Evolutionary conservation across 2,797 vertebrate genomes (phyloP), one percentile per base, ranked within the genome.

Genomic region (Cryptoprocta ferox): DNA sequence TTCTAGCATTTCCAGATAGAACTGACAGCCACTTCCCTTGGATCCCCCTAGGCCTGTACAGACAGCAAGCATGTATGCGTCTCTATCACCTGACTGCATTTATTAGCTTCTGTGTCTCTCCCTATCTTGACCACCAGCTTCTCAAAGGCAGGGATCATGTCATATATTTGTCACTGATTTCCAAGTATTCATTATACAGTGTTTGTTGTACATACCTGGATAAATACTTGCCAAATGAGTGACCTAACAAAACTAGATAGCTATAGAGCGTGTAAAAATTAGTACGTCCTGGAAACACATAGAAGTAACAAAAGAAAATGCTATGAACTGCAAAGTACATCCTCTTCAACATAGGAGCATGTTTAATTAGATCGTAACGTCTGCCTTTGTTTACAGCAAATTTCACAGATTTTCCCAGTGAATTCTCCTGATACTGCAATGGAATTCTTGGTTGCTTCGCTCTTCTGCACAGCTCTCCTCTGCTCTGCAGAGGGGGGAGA

Each of bases 291-390:
- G 0, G 53, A 91, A 98, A 83, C 32, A 79, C 65, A 93, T 9
- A 53, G 30, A 87, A 82, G 66, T 66, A 80, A 61, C 35, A 92
- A 78, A 83, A 68, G 30, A 61, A 94, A 97, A 86, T 73, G 35
- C n/a, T 56, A 15, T 45, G 45, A 97, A 87, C 93, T 45, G 61
- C 10, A 79, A 65, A 68, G 61, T 59, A 93, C 35, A 95, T 42
- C 76, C 14, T 75, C 50, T 82, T 95, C 2, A 0, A 71, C 50
- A 70, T 50, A 59, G 8, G 78, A 97, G 88, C 94, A 53, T 42
- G 3, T 82, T 96, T 97, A 96, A 96, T 98, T 98, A 97, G 86
- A 82, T 93, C 89, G 50, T 95, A 91, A 90, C 80, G 68, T 97
- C 75, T 97, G 94, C 92, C 93, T 97, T 48, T 94, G 66, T 96